phyloP scores from a whole-genome alignment of 2,888 invertebrate genomes.

The Acanthococcus lagerstroemiae region DNA sequence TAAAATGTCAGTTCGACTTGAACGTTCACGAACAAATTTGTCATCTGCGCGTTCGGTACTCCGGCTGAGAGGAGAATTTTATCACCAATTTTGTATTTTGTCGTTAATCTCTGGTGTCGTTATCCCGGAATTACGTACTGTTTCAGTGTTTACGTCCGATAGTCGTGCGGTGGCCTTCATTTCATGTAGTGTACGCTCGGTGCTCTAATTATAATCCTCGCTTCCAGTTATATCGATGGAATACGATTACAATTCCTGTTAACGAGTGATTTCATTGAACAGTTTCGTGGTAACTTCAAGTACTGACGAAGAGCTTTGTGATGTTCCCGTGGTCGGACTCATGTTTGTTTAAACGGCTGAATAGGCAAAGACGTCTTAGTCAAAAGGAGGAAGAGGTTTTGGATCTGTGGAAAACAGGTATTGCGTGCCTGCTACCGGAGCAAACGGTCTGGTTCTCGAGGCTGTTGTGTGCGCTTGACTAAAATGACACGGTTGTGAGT shows the following conservation, averaged over 20 bases:
- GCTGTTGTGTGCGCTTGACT: no score
- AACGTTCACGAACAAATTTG: neutral
- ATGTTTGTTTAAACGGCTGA: constrained; percentile 25
- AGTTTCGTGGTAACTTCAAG: no score
- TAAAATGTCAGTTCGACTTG: constrained; percentile 9
- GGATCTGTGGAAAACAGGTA: constrained; percentile 35
- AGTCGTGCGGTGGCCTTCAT: no score
- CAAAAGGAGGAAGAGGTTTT: constrained; percentile 33
- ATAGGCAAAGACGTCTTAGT: constrained; percentile 20
- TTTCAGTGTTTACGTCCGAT: neutral
- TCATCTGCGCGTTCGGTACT: neutral
- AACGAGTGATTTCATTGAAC: no score
- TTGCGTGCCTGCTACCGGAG: neutral
- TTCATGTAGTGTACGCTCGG: no score
- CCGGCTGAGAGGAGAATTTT: no score
- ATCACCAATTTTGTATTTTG: no score
- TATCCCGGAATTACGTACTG: neutral
- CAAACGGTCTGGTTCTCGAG: no score
- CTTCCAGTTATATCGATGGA: no score
- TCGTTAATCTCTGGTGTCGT: neutral
- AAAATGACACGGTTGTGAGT: no score
- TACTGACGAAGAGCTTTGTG: neutral
- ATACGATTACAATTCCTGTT: no score
- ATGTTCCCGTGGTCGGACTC: constrained; percentile 31
- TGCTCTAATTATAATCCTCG: no score